These are phyloP conservation scores for Lycaena phlaeas DNA, from an alignment of 2,888 invertebrate species.

Conservation along the genomic window DNA sequence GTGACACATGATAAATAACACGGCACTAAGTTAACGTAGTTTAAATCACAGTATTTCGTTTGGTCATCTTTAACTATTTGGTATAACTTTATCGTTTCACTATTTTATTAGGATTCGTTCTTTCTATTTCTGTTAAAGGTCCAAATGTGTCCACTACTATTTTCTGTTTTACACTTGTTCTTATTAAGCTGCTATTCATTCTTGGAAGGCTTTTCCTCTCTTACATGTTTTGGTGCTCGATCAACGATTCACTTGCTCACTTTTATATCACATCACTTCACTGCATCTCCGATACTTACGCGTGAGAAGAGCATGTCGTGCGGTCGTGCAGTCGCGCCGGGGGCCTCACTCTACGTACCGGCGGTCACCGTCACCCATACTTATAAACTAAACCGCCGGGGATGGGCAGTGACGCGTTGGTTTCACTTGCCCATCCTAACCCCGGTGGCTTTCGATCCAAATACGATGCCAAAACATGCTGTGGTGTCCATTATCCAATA, in stretches of 20 bases:
- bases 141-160: no score
- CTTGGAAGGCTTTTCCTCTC: no score
- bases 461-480: neutral
- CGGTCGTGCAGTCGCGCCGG: conserved; percentile 45
- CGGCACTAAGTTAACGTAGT: no score
- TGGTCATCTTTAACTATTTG: no score
- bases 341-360: conserved; percentile 40
- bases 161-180: no score
- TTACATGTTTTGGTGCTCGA: neutral
- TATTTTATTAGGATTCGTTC: no score
- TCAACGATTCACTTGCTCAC: neutral
- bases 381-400: conserved; percentile 63
- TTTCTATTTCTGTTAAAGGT: no score
- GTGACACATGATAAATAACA: no score
- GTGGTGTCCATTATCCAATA: no score
- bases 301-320: conserved; percentile 43
- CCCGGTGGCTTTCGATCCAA: conserved; percentile 50
- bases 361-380: conserved; percentile 44
- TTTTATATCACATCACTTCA: conserved; percentile 19
- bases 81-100: no score
- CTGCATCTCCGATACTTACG: conserved; percentile 39
- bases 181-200: no score
- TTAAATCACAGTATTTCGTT: no score
- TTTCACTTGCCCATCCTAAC: conserved; percentile 60
- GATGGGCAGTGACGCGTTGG: conserved; percentile 49